Conservation (phyloP, 2,797 vertebrate genomes). For the Cuculus canorus region DNA sequence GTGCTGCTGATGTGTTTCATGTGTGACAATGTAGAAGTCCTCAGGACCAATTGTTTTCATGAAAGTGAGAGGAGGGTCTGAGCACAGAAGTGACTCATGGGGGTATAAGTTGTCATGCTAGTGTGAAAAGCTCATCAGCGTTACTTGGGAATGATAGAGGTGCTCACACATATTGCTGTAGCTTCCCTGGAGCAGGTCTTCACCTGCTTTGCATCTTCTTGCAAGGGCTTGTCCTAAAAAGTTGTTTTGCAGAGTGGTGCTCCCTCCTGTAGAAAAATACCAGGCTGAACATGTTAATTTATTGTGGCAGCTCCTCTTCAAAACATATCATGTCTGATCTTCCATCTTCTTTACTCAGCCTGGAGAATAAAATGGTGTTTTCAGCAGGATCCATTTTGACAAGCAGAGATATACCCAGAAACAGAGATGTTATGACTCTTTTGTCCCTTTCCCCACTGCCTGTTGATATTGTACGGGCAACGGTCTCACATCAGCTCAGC, state of each 20-base stretch:
- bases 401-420: background rate
- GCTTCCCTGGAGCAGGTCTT: background rate
- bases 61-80: background rate
- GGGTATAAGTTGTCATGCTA: background rate
- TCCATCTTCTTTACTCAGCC: background rate
- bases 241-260: background rate
- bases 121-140: background rate
- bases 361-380: background rate
- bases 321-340: background rate
- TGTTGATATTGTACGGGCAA: fast-evolving
- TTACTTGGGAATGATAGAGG: background rate
- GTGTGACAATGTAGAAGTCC: background rate
- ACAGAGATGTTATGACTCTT: background rate
- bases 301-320: background rate
- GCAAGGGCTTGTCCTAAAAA: background rate
- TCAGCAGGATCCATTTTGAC: background rate
- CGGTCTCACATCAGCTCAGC: background rate
- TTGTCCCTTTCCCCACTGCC: background rate
- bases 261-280: background rate
- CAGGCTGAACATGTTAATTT: background rate
- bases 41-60: background rate
- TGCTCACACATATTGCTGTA: background rate
- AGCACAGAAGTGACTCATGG: background rate
- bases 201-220: background rate
- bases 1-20: background rate